Conservation (phyloP, 2,888 invertebrate species). For the Sceliomorpha sp. region DNA sequence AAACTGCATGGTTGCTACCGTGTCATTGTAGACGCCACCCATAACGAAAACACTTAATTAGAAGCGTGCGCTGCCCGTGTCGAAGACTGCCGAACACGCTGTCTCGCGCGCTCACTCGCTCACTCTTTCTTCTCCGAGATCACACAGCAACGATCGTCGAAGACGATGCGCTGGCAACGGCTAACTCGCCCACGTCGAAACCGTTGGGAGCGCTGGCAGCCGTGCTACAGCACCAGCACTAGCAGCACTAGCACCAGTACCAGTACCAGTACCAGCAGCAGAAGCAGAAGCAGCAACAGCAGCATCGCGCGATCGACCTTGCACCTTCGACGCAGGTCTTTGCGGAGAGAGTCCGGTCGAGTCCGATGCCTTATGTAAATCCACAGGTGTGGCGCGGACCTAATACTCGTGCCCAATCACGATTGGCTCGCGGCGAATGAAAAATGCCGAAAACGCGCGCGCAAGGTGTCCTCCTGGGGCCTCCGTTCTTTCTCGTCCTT, state of each 20-base stretch:
- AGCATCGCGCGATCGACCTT: conserved; percentile 48
- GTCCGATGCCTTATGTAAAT: conserved; percentile 63
- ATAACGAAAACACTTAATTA: conserved; percentile 66
- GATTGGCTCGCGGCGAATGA: conserved; percentile 48
- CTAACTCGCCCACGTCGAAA: conserved; percentile 49
- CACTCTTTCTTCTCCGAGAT: conserved; percentile 34
- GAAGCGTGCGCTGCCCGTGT: conserved; percentile 57
- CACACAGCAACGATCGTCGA: conserved; percentile 34
- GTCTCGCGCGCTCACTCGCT: conserved; percentile 35
- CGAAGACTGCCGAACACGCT: conserved; percentile 56
- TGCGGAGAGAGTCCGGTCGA: conserved; percentile 28
- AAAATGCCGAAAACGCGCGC: conserved; percentile 38
- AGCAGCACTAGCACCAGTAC: no score
- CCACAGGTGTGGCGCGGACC: conserved; percentile 60
- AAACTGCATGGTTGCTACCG: background rate
- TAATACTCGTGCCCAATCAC: conserved; percentile 58
- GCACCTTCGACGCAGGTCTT: conserved; percentile 40
- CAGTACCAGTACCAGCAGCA: no score
- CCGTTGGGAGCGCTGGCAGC: conserved; percentile 21
- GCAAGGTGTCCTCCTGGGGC: conserved; percentile 36
- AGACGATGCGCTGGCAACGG: conserved; percentile 34
- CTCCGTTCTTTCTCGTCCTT: conserved; percentile 1
- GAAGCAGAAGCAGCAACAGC: no score
- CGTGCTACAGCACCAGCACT: no score
- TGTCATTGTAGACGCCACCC: conserved; percentile 56